Percentiles rank a stretch among this genome's conserved stretches.
phyloP scores from a whole-genome alignment of 2,797 vertebrate species.

The Rhynchonycteris naso region DNA sequence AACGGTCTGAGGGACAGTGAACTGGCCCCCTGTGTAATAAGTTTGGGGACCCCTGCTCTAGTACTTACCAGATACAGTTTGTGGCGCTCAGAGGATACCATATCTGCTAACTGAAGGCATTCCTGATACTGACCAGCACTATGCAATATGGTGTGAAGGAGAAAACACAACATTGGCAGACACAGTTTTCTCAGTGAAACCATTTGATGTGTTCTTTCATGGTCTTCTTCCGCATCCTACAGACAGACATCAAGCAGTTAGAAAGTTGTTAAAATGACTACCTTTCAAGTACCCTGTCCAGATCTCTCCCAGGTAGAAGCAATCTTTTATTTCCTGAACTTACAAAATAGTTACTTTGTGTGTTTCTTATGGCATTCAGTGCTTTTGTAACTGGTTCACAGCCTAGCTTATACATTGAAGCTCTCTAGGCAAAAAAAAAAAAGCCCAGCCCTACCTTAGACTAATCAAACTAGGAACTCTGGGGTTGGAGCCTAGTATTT shows the following conservation, averaged over 20 bases:
- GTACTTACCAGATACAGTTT: conserved; percentile 92
- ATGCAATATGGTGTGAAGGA: conserved; percentile 94
- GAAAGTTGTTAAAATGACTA: background rate
- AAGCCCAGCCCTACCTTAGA: background rate
- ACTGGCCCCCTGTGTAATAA: too few species aligned
- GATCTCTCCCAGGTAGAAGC: background rate
- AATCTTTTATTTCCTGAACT: background rate
- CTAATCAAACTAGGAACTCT: background rate
- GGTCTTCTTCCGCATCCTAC: conserved; percentile 92
- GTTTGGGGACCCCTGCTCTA: too few species aligned
- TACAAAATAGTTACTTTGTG: background rate
- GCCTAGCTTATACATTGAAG: background rate
- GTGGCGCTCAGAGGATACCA: conserved; percentile 94
- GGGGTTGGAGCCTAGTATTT: background rate
- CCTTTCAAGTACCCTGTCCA: background rate
- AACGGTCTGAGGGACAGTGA: too few species aligned
- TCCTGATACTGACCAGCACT: conserved; percentile 94
- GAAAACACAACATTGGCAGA: conserved; percentile 93
- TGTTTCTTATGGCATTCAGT: background rate
- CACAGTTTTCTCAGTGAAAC: conserved; percentile 91
- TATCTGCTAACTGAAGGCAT: conserved; percentile 94
- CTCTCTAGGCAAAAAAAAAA: background rate
- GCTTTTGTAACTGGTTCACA: background rate
- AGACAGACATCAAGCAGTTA: background rate
- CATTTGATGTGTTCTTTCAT: conserved; percentile 94